Base-by-base conservation (phyloP, 1,140 invertebrate species). In the Pogonomyrmex barbatus region DNA sequence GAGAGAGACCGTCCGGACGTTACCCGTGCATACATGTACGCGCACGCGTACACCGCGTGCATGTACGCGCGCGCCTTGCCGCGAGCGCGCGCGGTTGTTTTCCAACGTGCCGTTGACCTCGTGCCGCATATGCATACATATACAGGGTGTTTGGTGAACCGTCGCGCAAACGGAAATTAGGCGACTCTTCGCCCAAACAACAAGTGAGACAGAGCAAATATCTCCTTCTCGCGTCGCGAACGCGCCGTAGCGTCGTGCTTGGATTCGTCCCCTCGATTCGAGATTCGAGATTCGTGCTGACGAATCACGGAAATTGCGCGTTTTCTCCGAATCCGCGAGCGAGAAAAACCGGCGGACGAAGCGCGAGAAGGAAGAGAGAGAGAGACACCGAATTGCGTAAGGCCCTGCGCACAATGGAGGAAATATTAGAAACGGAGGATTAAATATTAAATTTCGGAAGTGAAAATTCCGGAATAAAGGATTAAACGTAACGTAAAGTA, bases 31-130 rank as follows among this genome's bases (percentile, higher is more conserved):
- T 36, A 60, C 63, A 33, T 8, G 45, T 6, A 54, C 54, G 10
- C 6, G 39, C 30, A 39, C 10, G 10, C 14, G 24, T 60, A 60
- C 63, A 8, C 10, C 10, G 33, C 52, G 58, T 67, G 82, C 79
- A 85, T 52, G n/a, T 83, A 68, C 52, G 78, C 63, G 86, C 52
- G 78, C 63, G 86, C 75, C 82, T 77, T 84, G 84, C 87, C 81
- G 52, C 60, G 78, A 50, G 63, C 47, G 86, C 77, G 50, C 83
- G 83, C 84, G 83, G 56, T 90, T 90, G 89, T 90, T 90, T 90
- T 90, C 71, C 89, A 91, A 90, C 89, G 89, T 90, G 89, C 89
- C 89, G 89, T 90, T 90, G 89, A 90, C 89, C 89, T 88, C 89
- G 88, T 76, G 78, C 54, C 87, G 87, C 78, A 76, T 62, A 63